Base-by-base conservation (phyloP, 2,888 invertebrate species). In the Phrixothrix hirtus region DNA sequence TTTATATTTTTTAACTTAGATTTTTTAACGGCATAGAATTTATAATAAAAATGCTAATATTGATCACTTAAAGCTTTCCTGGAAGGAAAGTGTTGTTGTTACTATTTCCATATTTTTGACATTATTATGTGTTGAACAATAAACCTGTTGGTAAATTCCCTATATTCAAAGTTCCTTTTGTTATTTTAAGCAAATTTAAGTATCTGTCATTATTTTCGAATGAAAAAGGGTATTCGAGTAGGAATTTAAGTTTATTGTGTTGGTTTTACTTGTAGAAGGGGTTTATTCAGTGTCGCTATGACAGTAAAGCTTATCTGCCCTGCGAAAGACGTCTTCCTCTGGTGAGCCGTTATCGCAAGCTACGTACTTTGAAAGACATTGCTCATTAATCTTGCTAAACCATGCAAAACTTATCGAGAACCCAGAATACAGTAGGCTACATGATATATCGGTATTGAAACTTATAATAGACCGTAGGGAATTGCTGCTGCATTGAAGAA, bases 371-470 rank as follows among this genome's bases (percentile, higher is more conserved):
- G 68, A 70, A 72, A 73, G 72, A 74, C 74, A 70, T 65, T 66
- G 66, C 70, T 74, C 74, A 75, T 75, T 75, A 73, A 75, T 75
- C 74, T 74, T 73, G 70, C 68, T 72, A 73, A 74, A 73, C 73
- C 75, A 74, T 73, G 74, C 74, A 73, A 74, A 73, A 74, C 71
- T 74, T 74, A 74, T 74, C 73, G 69, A 65, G 58, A 42, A 47
- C 58, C 61, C 61, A 59, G 65, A 65, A 71, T 69, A 68, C 66
- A 69, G 65, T 68, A 65, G 39, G 67, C 66, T 67, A 68, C 71
- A 72, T 73, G 73, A 74, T 73, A 73, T 72, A 74, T 74, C 71
- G 73, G 69, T 70, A 74, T 72, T 71, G 72, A 70, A 72, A 73
- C 72, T 73, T 72, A 67, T 72, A 72, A 73, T 71, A 70, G 72